phyloP scores from a whole-genome alignment of 2,888 invertebrate species.

The Lysandra bellargus region DNA sequence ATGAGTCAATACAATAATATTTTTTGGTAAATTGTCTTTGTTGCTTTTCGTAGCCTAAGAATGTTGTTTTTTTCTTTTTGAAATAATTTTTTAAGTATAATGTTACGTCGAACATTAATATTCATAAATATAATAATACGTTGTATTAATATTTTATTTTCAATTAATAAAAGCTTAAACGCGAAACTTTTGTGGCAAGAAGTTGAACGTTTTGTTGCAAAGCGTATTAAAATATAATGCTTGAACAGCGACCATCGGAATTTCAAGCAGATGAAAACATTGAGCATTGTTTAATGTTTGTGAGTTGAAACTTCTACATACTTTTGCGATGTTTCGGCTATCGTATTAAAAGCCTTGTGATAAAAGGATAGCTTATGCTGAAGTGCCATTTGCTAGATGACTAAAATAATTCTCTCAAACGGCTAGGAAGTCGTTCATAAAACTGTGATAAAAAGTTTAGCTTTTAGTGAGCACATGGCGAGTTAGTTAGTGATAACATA shows the following conservation, averaged over 20 bases:
- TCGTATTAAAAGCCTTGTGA: background rate
- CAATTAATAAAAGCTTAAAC: conserved; percentile 19
- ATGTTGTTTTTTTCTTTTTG: too few relatives aligned
- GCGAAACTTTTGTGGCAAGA: conserved; percentile 29
- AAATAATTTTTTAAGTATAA: too few relatives aligned
- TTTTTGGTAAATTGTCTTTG: background rate
- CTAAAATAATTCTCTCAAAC: too few relatives aligned
- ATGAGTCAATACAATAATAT: conserved; percentile 15
- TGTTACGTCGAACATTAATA: too few relatives aligned
- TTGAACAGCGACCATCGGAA: conserved; percentile 32
- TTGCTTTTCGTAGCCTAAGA: too few relatives aligned
- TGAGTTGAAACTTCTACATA: conserved; percentile 21
- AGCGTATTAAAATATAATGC: conserved; percentile 30
- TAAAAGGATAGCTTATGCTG: background rate
- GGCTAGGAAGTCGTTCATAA: too few relatives aligned
- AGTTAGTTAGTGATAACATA: too few relatives aligned
- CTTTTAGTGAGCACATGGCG: too few relatives aligned
- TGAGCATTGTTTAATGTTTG: conserved; percentile 30
- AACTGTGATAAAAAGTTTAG: too few relatives aligned
- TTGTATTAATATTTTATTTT: conserved; percentile 15
- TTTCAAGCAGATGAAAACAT: conserved; percentile 32
- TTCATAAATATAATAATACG: too few relatives aligned
- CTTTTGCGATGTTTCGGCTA: conserved; percentile 23
- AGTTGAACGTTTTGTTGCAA: conserved; percentile 30
- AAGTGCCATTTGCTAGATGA: too few relatives aligned